Conservation (phyloP, 2,888 invertebrate genomes). For the Mamestra brassicae region DNA sequence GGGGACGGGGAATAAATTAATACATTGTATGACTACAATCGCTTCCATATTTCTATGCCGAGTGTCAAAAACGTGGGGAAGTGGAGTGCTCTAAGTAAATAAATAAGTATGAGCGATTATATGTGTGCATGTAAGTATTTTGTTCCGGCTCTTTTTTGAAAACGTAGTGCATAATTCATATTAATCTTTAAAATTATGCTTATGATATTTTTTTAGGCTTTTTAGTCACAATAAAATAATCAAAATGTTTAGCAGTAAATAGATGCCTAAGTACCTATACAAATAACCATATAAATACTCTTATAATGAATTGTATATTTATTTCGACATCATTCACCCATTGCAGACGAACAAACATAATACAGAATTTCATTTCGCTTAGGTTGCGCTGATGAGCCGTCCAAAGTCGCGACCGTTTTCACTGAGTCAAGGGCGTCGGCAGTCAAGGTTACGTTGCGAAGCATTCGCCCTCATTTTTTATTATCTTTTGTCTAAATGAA, state of each 20-base stretch:
- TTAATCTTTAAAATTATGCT: neutral
- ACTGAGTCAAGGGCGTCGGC: conserved; percentile 86
- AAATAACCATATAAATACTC: neutral
- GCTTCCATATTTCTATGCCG: conserved; percentile 27
- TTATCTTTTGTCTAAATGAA: conserved; percentile 82
- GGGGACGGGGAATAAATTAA: conserved; percentile 53
- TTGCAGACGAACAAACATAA: conserved; percentile 3
- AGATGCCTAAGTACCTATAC: neutral
- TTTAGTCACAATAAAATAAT: neutral
- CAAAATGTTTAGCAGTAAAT: neutral
- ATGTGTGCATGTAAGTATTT: neutral
- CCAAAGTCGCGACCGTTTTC: conserved; percentile 79
- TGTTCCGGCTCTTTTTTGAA: conserved; percentile 1
- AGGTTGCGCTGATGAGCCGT: conserved; percentile 67
- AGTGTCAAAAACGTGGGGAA: conserved; percentile 30
- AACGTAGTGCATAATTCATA: neutral
- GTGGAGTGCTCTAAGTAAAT: conserved; percentile 14
- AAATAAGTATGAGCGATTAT: conserved; percentile 6
- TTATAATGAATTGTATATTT: conserved; percentile 3
- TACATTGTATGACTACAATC: conserved; percentile 31
- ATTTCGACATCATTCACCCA: neutral
- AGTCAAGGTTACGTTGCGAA: conserved; percentile 88
- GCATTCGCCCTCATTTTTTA: conserved; percentile 84
- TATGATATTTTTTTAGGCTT: neutral
- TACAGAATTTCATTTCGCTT: conserved; percentile 29